Evolutionary conservation across 2,888 invertebrate species (phyloP).

Genomic region (Microctonus aethiopoides): DNA sequence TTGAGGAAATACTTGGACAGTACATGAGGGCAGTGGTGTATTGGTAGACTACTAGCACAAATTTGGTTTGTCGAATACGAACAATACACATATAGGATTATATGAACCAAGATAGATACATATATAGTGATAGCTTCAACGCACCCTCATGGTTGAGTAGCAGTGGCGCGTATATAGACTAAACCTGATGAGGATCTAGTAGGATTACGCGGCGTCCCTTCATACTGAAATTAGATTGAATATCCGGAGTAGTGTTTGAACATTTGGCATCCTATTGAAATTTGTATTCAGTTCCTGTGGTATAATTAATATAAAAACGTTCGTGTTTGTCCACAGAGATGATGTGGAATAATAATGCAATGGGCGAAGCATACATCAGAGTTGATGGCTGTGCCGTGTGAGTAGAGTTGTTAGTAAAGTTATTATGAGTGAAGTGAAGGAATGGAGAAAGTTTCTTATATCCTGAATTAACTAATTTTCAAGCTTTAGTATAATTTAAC

Average conservation of each 20-base stretch:
- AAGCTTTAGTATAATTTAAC: not conserved
- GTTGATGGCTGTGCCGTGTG: not conserved
- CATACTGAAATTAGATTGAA: conserved; percentile 46
- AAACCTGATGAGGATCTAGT: conserved; percentile 49
- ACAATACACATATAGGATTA: not conserved
- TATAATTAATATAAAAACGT: not conserved
- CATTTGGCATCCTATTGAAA: conserved; percentile 14
- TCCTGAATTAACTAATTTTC: not conserved
- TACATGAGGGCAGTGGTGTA: not conserved
- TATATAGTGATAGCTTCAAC: no score
- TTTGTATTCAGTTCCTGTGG: not conserved
- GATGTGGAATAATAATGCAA: not conserved
- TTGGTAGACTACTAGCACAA: not conserved
- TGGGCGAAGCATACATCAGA: not conserved
- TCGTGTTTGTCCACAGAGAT: not conserved
- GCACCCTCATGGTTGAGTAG: conserved; percentile 31
- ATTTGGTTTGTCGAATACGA: not conserved
- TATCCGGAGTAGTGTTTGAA: conserved; percentile 34
- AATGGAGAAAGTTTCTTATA: not conserved
- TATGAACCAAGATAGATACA: not conserved
- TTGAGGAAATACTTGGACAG: not conserved
- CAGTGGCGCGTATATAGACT: conserved; percentile 46
- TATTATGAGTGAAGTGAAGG: not conserved
- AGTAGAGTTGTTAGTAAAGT: not conserved
- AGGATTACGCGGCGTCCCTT: conserved; percentile 45